Base-by-base conservation (phyloP, 2,797 vertebrate species). In the Enteromius viviparus region DNA sequence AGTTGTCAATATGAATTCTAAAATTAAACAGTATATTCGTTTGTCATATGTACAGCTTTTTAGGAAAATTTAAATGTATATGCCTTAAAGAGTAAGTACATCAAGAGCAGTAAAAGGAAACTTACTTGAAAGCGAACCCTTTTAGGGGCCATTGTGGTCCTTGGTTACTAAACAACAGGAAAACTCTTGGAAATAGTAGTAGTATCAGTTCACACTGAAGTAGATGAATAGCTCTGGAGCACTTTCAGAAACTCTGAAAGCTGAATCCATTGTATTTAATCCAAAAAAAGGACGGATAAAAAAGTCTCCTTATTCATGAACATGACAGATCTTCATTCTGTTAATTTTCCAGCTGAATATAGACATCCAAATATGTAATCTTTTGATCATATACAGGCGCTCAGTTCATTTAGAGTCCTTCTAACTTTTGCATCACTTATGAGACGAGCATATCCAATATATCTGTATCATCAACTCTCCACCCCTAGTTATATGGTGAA, bases 111-210 rank as follows among this genome's bases (percentile, higher is more conserved):
- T 10, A n/a, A 51, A 53, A 23, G 23, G 3, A 40, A 55, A 78
- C 71, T 81, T 86, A 87, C 88, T 40, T 87, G 71, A 85, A 89
- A 87, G 71, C 81, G 76, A 75, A 87, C 86, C 42, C 68, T 89
- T 66, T 87, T 89, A 32, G 23, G 79, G 60, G 47, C 32, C 71
- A 77, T 80, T 47, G 37, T 78, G 17, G 17, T n/a, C 23, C 45
- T 66, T 55, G 60, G 21, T 64, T 55, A 42, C 4, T 34, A 62
- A 72, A 69, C 19, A 58, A 47, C 11, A 49, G n/a, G 3, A 42
- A 55, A 66, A 32, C 49, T 17, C 21, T 66, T 34, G 14, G 26
- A 81, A 64, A 64, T 11, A 2, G 21, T 53, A 40, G 21, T 26
- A 3, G 21, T 53, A 47, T 64, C 17, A 47, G 17, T 58, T 21